Evolutionary conservation across 2,888 invertebrate species (phyloP), one percentile per base, ranked within the genome.

Genomic region (Stenoptilia bipunctidactyla): DNA sequence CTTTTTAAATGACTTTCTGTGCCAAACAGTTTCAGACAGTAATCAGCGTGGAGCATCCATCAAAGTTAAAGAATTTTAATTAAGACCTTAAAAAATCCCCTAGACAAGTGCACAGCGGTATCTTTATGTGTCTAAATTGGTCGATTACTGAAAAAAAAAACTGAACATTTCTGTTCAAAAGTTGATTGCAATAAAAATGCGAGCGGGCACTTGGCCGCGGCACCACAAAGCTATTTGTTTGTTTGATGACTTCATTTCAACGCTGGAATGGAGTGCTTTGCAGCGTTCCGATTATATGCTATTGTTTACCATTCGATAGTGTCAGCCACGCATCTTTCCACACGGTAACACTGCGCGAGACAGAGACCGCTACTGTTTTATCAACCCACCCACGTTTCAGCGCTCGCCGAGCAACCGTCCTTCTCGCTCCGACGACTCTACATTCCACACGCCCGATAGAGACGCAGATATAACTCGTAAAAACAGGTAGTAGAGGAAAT

Each of bases 401-500:
- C 65, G 61, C 58, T 66, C 60, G 60, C 48, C 59, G 34, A 9
- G 14, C 47, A 45, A 46, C 71, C 58, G 50, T 77, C 77, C 55
- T 73, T 49, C 61, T 82, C 73, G 40, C 55, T 44, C 74, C 38
- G 49, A 50, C 46, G 44, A 45, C 42, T 36, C 41, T 41, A 34
- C 6, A 30, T 30, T 10, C 35, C 44, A 10, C 48, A 55, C 51
- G 73, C 45, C 55, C 49, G 69, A 83, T 51, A 51, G 76, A 58
- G 69, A 82, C 54, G 60, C 68, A 55, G 53, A 56, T 52, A 68
- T 56, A 58, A 61, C 68, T 75, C 82, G 77, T 80, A 84, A 83
- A 83, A 85, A 84, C 84, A 84, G 85, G 84, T 84, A 84, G 84
- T 85, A 83, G 83, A 82, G 80, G 84, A 85, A 83, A 85, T 85